Evolutionary conservation across 2,113 vertebrate genomes (phyloP), one percentile per base, ranked within the genome.

Genomic region (Amblyornis subalaris): DNA sequence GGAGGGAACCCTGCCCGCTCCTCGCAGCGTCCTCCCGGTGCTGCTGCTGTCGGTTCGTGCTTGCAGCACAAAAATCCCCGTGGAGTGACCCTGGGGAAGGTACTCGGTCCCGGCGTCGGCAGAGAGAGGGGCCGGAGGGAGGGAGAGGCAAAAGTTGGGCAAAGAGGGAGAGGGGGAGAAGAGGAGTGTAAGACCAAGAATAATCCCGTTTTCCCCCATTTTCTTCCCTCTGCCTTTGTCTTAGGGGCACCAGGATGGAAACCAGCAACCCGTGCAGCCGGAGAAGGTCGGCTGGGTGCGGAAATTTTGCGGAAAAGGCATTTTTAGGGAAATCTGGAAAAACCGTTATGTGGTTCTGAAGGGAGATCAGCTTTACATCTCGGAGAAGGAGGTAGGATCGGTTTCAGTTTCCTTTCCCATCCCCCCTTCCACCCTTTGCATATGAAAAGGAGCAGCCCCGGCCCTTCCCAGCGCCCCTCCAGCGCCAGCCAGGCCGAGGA

Each of bases 311-410:
- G 99, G 99, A 57, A 99, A 98, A 96, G 99, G 99, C 69, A 98
- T 99, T 96, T 99, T 99, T 98, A 97, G 99, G 86, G 99, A 99
- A 96, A 99, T 99, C 96, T 99, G 99, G 99, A 99, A 98, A 97
- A 99, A 98, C 97, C 98, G 99, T 85, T 99, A 98, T 13, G 98
- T 99, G 94, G 95, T 99, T 64, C 97, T 99, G 87, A 98, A 97
- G 92, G 99, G 98, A 85, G 99, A 99, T 84, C 99, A 99, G 96
- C 98, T 99, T 55, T 98, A 97, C 96, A 96, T 99, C 96, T 98
- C 98, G 1, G 99, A 99, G 91, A 99, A 99, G 95, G 99, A 99
- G 99, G 99, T 99, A 95, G 96, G 98, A 75, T 82, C 51, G 57
- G 20, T 65, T 85, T 67, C 85, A 26, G 65, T 89, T 76, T 66